A percentile compares a stretch with the other conserved stretches of the same genome.
Evolutionary conservation across 2,113 vertebrate species (phyloP).

Genomic region (Dromiciops gliroides): DNA sequence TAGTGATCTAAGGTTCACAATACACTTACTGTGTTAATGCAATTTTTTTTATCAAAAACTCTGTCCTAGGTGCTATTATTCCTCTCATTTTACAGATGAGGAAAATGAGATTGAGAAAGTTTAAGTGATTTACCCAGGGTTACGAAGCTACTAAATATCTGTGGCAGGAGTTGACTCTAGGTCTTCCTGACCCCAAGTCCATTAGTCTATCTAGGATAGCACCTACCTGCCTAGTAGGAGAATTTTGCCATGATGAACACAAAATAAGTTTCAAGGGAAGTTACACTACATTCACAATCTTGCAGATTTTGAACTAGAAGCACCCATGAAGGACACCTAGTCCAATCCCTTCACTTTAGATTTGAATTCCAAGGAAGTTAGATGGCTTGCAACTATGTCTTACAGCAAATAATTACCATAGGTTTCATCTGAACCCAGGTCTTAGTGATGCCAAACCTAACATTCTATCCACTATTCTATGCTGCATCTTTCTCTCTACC

Average conservation of each 20-base stretch:
- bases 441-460: background rate
- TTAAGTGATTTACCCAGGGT: background rate
- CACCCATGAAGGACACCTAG: background rate
- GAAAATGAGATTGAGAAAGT: background rate
- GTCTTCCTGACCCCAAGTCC: background rate
- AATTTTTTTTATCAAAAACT: background rate
- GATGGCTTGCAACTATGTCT: background rate
- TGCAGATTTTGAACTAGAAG: background rate
- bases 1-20: background rate
- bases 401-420: background rate
- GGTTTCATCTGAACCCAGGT: background rate
- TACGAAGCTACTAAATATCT: background rate
- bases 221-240: background rate
- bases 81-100: background rate
- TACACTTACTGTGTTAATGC: background rate
- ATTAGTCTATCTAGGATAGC: background rate
- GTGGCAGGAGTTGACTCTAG: background rate
- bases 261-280: background rate
- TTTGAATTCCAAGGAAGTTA: background rate
- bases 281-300: background rate
- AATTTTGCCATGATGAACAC: background rate
- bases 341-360: background rate
- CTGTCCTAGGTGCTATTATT: background rate
- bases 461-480: background rate
- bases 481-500: background rate